Evolutionary conservation across 2,113 vertebrate genomes (phyloP).

Genomic region (Centropus unirufus): DNA sequence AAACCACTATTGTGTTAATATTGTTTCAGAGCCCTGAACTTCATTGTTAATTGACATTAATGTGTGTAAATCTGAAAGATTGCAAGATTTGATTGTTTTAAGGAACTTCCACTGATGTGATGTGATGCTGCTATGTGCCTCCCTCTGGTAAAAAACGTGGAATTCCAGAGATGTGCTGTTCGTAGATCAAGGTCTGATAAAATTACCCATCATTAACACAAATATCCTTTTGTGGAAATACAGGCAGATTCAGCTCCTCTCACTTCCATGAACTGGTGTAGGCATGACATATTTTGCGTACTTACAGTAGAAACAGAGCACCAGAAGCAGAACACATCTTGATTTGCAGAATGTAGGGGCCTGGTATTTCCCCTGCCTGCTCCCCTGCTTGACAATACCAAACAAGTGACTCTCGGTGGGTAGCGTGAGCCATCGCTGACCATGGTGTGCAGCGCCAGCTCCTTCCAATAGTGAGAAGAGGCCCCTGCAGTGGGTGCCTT

Average conservation of each 20-base stretch:
- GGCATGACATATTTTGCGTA: not conserved
- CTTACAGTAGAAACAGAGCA: accelerated
- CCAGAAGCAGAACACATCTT: not conserved
- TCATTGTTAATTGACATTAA: not conserved
- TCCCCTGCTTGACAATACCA: not conserved
- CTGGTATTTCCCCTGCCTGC: not conserved
- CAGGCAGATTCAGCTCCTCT: not conserved
- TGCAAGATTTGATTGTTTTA: not conserved
- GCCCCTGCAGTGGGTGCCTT: not conserved
- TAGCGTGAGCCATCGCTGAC: not conserved
- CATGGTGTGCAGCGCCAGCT: not conserved
- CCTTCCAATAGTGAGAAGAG: not conserved
- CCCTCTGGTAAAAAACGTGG: not conserved
- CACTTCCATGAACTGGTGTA: not conserved
- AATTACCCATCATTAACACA: not conserved
- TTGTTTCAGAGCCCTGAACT: not conserved
- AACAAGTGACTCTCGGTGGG: not conserved
- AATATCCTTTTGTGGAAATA: not conserved
- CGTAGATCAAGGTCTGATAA: not conserved
- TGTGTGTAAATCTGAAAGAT: not conserved
- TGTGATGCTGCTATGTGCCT: not conserved
- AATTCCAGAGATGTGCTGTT: not conserved
- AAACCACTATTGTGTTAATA: not conserved
- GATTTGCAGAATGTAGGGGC: not conserved
- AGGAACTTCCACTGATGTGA: not conserved